Conservation (phyloP, 2,113 vertebrate species). For the Salvelinus alpinus region DNA sequence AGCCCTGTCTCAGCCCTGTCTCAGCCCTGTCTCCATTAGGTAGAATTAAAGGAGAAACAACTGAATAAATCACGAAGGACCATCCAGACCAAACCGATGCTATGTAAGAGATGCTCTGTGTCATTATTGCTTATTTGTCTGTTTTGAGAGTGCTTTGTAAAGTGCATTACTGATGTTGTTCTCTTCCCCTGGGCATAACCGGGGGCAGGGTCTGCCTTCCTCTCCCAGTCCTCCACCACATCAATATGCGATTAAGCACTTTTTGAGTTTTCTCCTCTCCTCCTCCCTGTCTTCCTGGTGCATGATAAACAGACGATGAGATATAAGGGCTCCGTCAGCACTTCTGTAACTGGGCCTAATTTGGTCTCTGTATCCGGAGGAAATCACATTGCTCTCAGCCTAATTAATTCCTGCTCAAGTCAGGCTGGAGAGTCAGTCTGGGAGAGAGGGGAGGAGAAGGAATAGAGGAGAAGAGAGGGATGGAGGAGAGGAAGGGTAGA, state of each 20-base stretch:
- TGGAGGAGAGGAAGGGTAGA: conserved; percentile 14
- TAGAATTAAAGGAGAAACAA: conserved; percentile 42
- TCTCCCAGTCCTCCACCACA: conserved; percentile 13
- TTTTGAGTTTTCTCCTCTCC: conserved; percentile 19
- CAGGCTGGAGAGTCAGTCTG: conserved; percentile 32
- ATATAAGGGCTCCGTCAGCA: conserved; percentile 58
- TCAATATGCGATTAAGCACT: conserved; percentile 58
- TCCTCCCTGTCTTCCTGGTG: conserved; percentile 42
- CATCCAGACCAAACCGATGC: conserved; percentile 27
- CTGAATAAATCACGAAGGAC: conserved; percentile 47
- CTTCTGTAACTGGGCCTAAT: conserved; percentile 52
- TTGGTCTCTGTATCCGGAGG: conserved; percentile 49
- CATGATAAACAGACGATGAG: conserved; percentile 64
- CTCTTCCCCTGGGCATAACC: conserved; percentile 12
- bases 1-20: no score
- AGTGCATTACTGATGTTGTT: conserved; percentile 7
- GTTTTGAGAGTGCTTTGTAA: conserved; percentile 24
- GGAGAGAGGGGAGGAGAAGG: conserved; percentile 8
- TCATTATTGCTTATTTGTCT: conserved; percentile 28
- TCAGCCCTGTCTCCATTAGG: no score
- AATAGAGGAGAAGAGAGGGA: conserved; percentile 12
- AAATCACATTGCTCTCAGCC: conserved; percentile 47
- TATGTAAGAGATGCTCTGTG: conserved; percentile 26
- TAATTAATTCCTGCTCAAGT: conserved; percentile 48
- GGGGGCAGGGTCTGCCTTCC: conserved; percentile 21